Percentiles rank a stretch among this genome's conserved stretches.
phyloP scores from a whole-genome alignment of 2,797 vertebrate species.

The Varecia variegata region DNA sequence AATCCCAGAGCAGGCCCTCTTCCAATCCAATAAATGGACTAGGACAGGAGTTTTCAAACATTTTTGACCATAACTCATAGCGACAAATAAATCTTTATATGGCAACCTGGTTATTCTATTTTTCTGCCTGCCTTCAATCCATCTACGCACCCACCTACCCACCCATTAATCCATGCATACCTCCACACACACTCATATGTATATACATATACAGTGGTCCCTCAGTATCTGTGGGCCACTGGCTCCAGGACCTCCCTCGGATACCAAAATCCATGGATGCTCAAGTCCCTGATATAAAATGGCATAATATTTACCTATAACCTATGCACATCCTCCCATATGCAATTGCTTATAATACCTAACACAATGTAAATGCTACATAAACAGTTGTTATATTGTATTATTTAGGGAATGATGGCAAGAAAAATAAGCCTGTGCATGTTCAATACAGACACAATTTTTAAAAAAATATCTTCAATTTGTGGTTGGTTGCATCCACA shows the following conservation, averaged over 20 bases:
- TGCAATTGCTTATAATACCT: not conserved
- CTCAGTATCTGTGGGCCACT: not conserved
- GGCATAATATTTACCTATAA: not conserved
- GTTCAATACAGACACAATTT: not conserved
- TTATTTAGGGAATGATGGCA: not conserved
- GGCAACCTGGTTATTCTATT: not conserved
- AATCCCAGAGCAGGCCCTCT: not conserved
- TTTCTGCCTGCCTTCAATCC: not conserved
- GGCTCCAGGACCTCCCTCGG: not conserved
- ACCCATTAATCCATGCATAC: not conserved
- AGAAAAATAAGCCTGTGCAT: not conserved
- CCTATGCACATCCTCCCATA: not conserved
- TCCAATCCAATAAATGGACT: not conserved
- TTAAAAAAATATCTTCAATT: not conserved
- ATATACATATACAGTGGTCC: not conserved
- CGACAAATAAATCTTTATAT: not conserved
- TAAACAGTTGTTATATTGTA: not conserved
- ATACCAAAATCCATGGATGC: not conserved
- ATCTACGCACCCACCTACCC: not conserved
- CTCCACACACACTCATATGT: no score
- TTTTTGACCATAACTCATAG: not conserved
- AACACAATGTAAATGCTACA: not conserved
- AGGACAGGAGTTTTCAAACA: not conserved
- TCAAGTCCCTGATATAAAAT: not conserved
- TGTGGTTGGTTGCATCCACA: not conserved